phyloP scores from a whole-genome alignment of 2,113 vertebrate genomes.

The Grallaria varia region DNA sequence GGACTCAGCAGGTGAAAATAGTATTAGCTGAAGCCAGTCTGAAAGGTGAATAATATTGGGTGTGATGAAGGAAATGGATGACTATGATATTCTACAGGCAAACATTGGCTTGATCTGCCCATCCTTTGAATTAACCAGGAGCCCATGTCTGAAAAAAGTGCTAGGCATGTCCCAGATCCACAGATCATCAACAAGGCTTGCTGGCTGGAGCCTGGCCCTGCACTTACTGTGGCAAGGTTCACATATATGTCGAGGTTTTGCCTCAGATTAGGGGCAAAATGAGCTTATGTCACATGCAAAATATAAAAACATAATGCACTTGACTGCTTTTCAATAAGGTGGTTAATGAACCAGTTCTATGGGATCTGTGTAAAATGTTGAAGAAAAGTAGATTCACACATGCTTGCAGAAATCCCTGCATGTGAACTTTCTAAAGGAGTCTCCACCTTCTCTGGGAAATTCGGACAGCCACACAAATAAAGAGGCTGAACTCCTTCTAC shows the following conservation, averaged over 20 bases:
- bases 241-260: neutral
- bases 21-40: neutral
- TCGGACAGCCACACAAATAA: neutral
- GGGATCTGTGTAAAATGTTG: neutral
- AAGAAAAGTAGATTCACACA: neutral
- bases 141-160: neutral
- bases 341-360: neutral
- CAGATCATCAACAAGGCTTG: accelerated
- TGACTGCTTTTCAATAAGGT: neutral
- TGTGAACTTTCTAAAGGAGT: neutral
- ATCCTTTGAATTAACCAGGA: neutral
- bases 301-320: neutral
- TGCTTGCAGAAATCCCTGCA: neutral
- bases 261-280: neutral
- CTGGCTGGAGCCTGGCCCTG: neutral
- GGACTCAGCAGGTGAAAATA: neutral
- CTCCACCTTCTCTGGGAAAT: neutral
- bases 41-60: neutral
- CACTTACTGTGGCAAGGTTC: neutral
- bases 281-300: neutral
- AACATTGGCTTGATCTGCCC: neutral
- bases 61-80: neutral
- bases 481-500: neutral
- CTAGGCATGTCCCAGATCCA: neutral
- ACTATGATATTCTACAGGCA: neutral